Evolutionary conservation across 2,888 invertebrate species (phyloP), one percentile per base, ranked within the genome.

Genomic region (Oligia strigilis): DNA sequence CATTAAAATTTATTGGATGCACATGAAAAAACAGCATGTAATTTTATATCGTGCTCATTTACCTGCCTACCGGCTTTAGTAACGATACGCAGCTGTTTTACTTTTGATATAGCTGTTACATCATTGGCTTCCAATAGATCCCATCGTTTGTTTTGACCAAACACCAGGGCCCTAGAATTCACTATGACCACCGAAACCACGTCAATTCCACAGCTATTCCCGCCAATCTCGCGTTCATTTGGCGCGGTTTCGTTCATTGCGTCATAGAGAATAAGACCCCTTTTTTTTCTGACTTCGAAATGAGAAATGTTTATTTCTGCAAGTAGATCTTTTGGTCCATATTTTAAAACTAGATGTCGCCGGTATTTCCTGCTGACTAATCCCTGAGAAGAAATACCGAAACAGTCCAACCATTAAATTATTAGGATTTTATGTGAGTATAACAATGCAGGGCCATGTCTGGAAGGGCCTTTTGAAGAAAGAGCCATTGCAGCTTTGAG

Each of bases 1-100:
- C 23, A 72, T 62, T 55, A 17, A 23, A 40, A 43, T 81, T 74
- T 75, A 77, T 82, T 84, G 65, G 67, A 66, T 82, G 72, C 72
- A 64, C 69, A 71, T 67, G 83, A 64, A 67, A 69, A 70, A 77
- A 5, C 71, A 49, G 55, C 11, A 3, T 29, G 19, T 64, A n/a
- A 52, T 49, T 77, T 11, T 49, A 8, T 62, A 67, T 69, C 14
- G 23, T 55, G 60, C 65, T 43, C 58, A 69, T 75, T 70, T 29
- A 29, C 43, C 8, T 76, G n/a, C 29, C 14, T 76, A 36, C 29
- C 9, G 14, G 60, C 5, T 65, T 80, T 23, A 46, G 4, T 60
- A 43, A 49, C 19, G 4, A n/a, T n/a, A 0, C 14, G 0, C 19
- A 29, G 19, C 14, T 43, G 23, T 46, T 13, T 13, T 60, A 49